phyloP scores from a whole-genome alignment of 2,888 invertebrate genomes.

The Dolomedes plantarius region DNA sequence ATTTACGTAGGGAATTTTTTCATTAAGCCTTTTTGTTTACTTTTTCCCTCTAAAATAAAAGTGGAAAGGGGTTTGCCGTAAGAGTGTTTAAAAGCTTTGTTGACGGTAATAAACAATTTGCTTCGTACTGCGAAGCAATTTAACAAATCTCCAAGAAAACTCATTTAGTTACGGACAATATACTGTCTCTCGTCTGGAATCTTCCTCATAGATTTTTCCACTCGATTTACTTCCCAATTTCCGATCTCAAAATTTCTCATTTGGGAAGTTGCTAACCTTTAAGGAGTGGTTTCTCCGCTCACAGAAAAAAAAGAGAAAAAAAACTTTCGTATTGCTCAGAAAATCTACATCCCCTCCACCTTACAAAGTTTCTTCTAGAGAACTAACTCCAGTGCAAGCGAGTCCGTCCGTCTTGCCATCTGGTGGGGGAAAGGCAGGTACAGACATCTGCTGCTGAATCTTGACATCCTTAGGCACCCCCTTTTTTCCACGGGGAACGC shows the following conservation, averaged over 20 bases:
- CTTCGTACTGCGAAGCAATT: too few species aligned
- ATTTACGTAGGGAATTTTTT: too few species aligned
- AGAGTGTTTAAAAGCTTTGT: too few species aligned
- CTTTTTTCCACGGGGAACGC: slow-evolving; percentile 27
- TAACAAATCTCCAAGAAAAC: too few species aligned
- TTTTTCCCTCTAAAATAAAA: too few species aligned
- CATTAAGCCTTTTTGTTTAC: too few species aligned
- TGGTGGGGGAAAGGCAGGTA: slow-evolving; percentile 56
- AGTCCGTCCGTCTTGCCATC: slow-evolving; percentile 53
- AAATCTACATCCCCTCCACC: not conserved
- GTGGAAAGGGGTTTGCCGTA: too few species aligned
- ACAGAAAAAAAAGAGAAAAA: too few species aligned
- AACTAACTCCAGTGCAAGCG: slow-evolving; percentile 31
- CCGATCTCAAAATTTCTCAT: not conserved
- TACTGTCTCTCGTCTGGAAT: slow-evolving; percentile 19
- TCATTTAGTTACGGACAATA: not conserved
- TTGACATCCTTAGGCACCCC: slow-evolving; percentile 54
- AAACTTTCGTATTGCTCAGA: not conserved
- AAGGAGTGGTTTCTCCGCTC: not conserved
- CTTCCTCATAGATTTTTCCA: slow-evolving; percentile 12
- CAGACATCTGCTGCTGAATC: slow-evolving; percentile 53
- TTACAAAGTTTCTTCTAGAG: not conserved
- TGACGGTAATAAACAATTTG: too few species aligned
- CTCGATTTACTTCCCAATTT: not conserved
- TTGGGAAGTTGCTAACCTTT: not conserved